A percentile compares a stretch with the other conserved stretches of the same genome.
Conservation (phyloP, 2,113 vertebrate genomes). For the Marmota monax region DNA sequence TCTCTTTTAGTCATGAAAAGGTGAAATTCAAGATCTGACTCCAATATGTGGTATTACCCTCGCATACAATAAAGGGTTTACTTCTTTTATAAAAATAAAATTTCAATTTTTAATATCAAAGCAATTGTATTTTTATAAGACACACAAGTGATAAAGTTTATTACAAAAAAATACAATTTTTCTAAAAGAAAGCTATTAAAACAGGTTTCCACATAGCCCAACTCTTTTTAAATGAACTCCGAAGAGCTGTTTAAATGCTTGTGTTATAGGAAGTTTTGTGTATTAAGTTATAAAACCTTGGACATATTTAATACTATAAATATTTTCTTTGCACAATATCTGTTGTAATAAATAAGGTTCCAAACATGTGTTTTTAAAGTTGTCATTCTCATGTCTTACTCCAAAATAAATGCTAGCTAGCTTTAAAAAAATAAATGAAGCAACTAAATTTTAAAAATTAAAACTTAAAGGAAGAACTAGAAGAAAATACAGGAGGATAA, state of each 20-base stretch:
- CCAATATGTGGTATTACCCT: neutral
- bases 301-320: constrained; percentile 23
- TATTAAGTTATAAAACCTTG: constrained; percentile 31
- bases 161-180: neutral
- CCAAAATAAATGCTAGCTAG: constrained; percentile 37
- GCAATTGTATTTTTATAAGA: neutral
- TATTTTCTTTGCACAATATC: constrained; percentile 37
- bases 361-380: neutral
- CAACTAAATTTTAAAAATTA: neutral
- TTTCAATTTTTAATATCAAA: constrained; percentile 22
- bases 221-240: neutral
- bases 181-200: constrained; percentile 26
- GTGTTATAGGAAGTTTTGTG: constrained; percentile 3
- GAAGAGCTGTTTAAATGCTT: constrained; percentile 46
- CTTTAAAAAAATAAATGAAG: constrained; percentile 17
- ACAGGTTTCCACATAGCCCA: neutral
- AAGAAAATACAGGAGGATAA: constrained; percentile 26
- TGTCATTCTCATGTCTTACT: constrained; percentile 13
- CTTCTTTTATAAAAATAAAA: constrained; percentile 31
- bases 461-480: constrained; percentile 28
- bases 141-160: constrained; percentile 1
- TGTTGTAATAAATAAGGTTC: constrained; percentile 21
- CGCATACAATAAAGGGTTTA: neutral
- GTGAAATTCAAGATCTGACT: constrained; percentile 67
- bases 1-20: constrained; percentile 69